Percentiles rank a stretch among this genome's conserved stretches.
These are phyloP conservation scores for Piscicola geometra DNA, from an alignment of 2,888 invertebrate genomes.

Conservation along the genomic window DNA sequence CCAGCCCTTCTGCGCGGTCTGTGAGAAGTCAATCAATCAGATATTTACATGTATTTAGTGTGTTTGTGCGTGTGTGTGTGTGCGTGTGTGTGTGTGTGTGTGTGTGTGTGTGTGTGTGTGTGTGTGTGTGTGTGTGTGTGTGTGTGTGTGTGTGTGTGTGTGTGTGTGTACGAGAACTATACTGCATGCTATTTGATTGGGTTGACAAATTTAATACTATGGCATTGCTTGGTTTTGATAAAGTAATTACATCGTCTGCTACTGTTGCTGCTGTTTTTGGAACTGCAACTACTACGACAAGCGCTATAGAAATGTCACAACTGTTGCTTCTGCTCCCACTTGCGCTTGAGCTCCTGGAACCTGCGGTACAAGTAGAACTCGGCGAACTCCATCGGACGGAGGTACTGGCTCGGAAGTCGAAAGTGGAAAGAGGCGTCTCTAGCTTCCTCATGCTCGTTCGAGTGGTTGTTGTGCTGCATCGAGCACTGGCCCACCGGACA, in stretches of 20 bases:
- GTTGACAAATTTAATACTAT: no score
- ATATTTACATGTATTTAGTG: background rate
- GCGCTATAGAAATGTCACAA: background rate
- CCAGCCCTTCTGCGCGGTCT: no score
- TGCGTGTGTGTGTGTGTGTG: slow-evolving; percentile 15
- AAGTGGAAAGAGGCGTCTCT: background rate
- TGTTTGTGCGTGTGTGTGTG: slow-evolving; percentile 17
- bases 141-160: slow-evolving; percentile 22
- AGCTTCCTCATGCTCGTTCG: background rate
- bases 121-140: slow-evolving; percentile 15
- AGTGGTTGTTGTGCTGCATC: background rate
- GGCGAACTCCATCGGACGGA: slow-evolving; percentile 30
- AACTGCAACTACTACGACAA: background rate
- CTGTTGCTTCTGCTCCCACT: slow-evolving; percentile 41
- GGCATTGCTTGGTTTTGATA: background rate
- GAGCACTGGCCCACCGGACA: background rate
- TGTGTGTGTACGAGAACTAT: background rate
- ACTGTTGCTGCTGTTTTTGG: background rate
- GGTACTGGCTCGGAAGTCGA: background rate
- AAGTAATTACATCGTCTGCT: background rate
- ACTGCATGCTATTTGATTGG: background rate
- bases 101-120: slow-evolving; percentile 21
- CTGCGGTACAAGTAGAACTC: slow-evolving; percentile 37
- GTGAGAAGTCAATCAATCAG: no score
- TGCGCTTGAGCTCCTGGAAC: slow-evolving; percentile 43